Conservation (phyloP, 2,797 vertebrate genomes). For the Rousettus madagascariensis region DNA sequence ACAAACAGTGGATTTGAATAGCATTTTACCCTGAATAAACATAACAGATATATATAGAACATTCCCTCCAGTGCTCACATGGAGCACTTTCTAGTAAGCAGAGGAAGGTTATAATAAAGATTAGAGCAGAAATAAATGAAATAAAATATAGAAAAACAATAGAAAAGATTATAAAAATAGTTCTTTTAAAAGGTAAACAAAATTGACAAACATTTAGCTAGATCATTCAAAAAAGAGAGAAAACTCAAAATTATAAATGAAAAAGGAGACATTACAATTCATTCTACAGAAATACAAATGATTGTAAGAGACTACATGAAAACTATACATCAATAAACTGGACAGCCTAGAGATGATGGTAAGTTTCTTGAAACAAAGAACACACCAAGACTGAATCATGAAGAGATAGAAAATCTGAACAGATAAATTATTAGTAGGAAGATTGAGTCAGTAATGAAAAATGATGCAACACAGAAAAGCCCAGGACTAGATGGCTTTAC, state of each 20-base stretch:
- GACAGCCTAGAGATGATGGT: background rate
- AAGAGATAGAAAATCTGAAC: background rate
- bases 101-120: background rate
- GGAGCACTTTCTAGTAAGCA: background rate
- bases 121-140: background rate
- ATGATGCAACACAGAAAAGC: background rate
- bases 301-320: background rate
- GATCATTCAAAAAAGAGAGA: background rate
- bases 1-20: background rate
- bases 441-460: background rate
- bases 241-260: background rate
- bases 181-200: background rate
- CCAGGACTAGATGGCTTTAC: background rate
- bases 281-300: background rate
- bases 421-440: background rate
- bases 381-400: background rate
- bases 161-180: background rate
- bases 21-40: background rate
- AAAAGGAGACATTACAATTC: background rate
- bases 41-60: too few species aligned
- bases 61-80: background rate
- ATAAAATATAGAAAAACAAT: background rate
- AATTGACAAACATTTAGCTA: background rate
- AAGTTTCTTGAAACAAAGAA: background rate
- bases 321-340: background rate